Evolutionary conservation across 2,113 vertebrate genomes (phyloP), one percentile per base, ranked within the genome.

Genomic region (Dendrocopos noguchii): DNA sequence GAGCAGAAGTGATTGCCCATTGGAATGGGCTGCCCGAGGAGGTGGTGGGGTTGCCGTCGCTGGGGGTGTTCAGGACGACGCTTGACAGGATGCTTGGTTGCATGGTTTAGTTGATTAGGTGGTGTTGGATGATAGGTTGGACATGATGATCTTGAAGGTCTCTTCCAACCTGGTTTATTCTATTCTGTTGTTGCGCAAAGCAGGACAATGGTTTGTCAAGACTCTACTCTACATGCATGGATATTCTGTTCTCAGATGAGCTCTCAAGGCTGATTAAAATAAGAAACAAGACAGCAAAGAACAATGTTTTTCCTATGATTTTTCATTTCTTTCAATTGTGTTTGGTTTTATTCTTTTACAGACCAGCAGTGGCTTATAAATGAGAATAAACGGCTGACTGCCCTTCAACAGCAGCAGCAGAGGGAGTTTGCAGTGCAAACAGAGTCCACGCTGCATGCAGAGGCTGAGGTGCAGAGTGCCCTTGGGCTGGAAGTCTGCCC

Each of bases 321-420:
- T 87, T 97, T 80, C 77, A n/a, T 47, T 94, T 88, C 20, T 93
- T 83, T 91, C 78, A 60, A 76, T 83, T 34, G 33, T 52, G 50
- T 52, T 20, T 50, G 22, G 77, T 60, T 97, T 44, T 44, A 44
- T 44, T 93, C 93, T 27, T 96, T 97, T 90, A 74, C 95, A 99
- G 99, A 99, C 92, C 97, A 98, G 82, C 98, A 98, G 97, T 98
- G 98, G 98, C 98, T 99, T 88, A 83, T 98, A 55, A 97, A 97
- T 94, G 98, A 99, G 96, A 98, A 98, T 68, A 97, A 96, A 80
- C 97, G 89, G n/a, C 96, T 98, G 73, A 89, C 94, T 78, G 73
- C 95, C 50, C 94, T 94, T 18, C 98, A 97, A 61, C 97, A 97
- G 20, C 97, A 97, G 20, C 97, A 82, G 84, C 94, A 97, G 90